A percentile compares a stretch with the other conserved stretches of the same genome.
phyloP scores from a whole-genome alignment of 2,113 vertebrate species.

The Steatornis caripensis region DNA sequence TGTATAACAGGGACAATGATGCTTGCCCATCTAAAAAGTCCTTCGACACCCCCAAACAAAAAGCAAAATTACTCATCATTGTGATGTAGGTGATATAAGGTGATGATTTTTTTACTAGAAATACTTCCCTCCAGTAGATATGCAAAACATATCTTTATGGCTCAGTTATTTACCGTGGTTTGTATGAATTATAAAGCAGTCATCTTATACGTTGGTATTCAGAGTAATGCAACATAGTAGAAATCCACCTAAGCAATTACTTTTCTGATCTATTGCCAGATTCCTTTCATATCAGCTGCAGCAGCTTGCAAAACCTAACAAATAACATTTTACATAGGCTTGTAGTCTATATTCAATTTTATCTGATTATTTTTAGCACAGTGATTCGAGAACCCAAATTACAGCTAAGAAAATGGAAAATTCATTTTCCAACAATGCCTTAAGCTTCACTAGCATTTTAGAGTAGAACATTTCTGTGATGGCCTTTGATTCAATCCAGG shows the following conservation, averaged over 20 bases:
- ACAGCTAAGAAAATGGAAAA: conserved; percentile 74
- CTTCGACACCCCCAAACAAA: background rate
- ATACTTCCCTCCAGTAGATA: background rate
- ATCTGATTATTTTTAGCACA: conserved; percentile 68
- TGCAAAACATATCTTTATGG: background rate
- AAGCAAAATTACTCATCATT: background rate
- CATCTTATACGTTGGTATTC: background rate
- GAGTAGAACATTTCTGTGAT: conserved; percentile 77
- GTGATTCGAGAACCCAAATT: conserved; percentile 69
- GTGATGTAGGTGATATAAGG: background rate
- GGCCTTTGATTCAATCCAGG: conserved; percentile 87
- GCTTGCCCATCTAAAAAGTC: background rate
- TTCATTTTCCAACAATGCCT: conserved; percentile 76
- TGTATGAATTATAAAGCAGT: background rate
- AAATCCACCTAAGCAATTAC: conserved; percentile 46
- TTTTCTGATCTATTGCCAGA: conserved; percentile 38
- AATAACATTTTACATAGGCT: conserved; percentile 62
- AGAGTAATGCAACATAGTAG: background rate
- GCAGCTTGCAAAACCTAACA: conserved; percentile 40
- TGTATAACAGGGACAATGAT: background rate
- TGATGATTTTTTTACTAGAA: background rate
- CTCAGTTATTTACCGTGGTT: background rate
- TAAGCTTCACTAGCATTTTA: conserved; percentile 73
- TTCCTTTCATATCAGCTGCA: conserved; percentile 21
- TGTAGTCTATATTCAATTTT: conserved; percentile 57